These are phyloP conservation scores for Crocidura indochinensis DNA, from an alignment of 2,797 vertebrate genomes.

Conservation along the genomic window DNA sequence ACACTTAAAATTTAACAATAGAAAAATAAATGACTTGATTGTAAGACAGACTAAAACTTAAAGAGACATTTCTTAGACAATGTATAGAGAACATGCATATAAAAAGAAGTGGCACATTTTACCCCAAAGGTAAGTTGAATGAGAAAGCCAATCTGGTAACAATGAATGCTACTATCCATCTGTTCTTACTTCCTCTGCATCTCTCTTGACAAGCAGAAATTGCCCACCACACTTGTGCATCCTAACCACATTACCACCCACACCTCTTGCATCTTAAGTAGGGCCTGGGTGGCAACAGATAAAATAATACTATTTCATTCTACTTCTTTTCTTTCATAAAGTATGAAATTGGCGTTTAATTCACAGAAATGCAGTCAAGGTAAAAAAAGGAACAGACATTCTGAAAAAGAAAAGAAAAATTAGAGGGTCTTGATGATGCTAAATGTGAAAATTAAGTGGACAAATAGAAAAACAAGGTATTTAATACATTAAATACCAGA, in stretches of 20 bases:
- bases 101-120: background rate
- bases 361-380: background rate
- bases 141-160: background rate
- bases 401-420: background rate
- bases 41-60: background rate
- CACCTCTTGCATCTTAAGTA: background rate
- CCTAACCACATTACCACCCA: background rate
- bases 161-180: background rate
- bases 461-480: conserved; percentile 1
- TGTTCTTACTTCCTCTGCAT: background rate
- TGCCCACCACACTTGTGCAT: rapidly evolving
- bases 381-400: background rate
- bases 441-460: conserved; percentile 9
- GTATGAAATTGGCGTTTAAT: background rate
- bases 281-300: background rate
- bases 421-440: background rate
- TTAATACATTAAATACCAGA: background rate
- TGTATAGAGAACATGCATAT: background rate
- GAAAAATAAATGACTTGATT: background rate
- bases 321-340: background rate
- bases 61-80: background rate
- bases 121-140: background rate
- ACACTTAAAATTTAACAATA: background rate
- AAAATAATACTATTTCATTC: background rate
- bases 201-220: background rate